Conservation (phyloP, 1,140 invertebrate genomes). For the Papilio machaon region DNA sequence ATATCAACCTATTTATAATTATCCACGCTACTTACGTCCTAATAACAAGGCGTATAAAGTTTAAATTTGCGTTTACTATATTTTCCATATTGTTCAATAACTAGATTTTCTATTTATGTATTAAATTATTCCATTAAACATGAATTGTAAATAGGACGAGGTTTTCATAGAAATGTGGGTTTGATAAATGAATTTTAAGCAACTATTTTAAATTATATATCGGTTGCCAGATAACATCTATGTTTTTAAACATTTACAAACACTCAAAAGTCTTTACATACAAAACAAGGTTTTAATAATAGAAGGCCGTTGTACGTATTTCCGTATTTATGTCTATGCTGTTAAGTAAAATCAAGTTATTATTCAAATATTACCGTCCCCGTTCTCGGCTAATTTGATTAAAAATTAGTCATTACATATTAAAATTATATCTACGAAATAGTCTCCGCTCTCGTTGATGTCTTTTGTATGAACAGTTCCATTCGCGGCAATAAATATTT, state of each 20-base stretch:
- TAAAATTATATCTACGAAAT: background rate
- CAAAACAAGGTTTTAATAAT: slow-evolving; percentile 28
- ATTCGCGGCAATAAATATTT: background rate
- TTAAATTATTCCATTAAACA: slow-evolving; percentile 35
- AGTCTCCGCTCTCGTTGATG: background rate
- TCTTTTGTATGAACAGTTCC: background rate
- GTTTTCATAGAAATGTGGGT: slow-evolving; percentile 32
- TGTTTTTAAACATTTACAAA: slow-evolving; percentile 26
- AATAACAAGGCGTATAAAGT: background rate
- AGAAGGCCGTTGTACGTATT: slow-evolving; percentile 21
- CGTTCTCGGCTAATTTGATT: background rate
- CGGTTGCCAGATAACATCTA: background rate
- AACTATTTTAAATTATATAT: background rate
- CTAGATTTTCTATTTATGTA: slow-evolving; percentile 32
- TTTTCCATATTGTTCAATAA: slow-evolving; percentile 17
- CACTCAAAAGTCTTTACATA: slow-evolving; percentile 15
- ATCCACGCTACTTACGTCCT: background rate
- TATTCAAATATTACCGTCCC: slow-evolving; percentile 12
- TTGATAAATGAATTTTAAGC: slow-evolving; percentile 1
- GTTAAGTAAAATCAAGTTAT: slow-evolving; percentile 17
- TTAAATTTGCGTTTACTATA: slow-evolving; percentile 3
- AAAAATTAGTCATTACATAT: background rate
- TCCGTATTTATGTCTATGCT: slow-evolving; percentile 21
- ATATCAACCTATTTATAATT: background rate
- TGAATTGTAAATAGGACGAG: slow-evolving; percentile 37